These are phyloP conservation scores for Acropora tenuis DNA, from an alignment of 64 coral and sea anemone genomes.

Conservation along the genomic window DNA sequence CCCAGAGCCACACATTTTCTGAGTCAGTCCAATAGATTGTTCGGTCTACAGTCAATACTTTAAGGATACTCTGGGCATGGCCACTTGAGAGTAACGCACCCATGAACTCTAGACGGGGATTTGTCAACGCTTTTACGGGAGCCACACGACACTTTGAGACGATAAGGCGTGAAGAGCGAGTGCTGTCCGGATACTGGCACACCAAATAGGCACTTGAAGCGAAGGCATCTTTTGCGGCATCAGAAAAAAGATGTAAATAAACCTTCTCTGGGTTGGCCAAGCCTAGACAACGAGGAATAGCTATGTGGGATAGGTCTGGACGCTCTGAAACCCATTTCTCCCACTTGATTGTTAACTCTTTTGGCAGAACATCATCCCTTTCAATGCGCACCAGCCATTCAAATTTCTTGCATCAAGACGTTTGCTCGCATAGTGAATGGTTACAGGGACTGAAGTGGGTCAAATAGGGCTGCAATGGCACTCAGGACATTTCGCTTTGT, in stretches of 20 bases:
- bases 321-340: not conserved
- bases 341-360: conserved; percentile 3
- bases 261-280: conserved; percentile 28
- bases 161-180: conserved; percentile 23
- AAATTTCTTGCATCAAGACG: conserved; percentile 16
- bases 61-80: conserved; percentile 29
- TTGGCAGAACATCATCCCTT: conserved; percentile 44
- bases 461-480: conserved; percentile 42
- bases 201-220: conserved; percentile 49
- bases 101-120: conserved; percentile 60
- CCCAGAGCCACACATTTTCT: conserved; percentile 46
- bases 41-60: conserved; percentile 10
- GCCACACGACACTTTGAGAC: conserved; percentile 52
- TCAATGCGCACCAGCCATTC: conserved; percentile 7
- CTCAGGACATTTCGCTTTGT: conserved; percentile 61
- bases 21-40: conserved; percentile 56
- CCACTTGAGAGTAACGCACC: conserved; percentile 35
- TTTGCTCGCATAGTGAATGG: conserved; percentile 42
- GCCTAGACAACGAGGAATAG: conserved; percentile 60
- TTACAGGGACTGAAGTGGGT: conserved; percentile 43
- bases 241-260: conserved; percentile 42
- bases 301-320: conserved; percentile 40
- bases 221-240: conserved; percentile 66
- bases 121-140: conserved; percentile 37
- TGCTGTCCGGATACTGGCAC: conserved; percentile 17